Conservation (phyloP, 2,797 vertebrate genomes). For the Jordanella pulchra region DNA sequence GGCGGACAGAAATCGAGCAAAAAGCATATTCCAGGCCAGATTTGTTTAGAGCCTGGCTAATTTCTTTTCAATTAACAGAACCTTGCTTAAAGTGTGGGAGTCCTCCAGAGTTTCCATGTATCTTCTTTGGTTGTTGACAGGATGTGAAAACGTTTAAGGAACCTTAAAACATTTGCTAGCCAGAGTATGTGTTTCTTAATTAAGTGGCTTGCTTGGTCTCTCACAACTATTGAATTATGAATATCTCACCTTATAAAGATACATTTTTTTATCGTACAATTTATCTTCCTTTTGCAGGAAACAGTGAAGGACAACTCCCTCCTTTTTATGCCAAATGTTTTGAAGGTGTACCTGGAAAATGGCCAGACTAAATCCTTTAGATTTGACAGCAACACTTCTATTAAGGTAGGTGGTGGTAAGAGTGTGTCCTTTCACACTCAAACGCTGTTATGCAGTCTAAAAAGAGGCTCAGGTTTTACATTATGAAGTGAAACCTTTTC, state of each 20-base stretch:
- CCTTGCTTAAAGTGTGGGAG: background rate
- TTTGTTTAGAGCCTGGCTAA: too few species aligned
- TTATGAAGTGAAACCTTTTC: constrained; percentile 20
- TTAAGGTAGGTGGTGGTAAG: constrained; percentile 85
- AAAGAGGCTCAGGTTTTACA: constrained; percentile 33
- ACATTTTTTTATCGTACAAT: constrained; percentile 21
- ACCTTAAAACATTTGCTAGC: background rate
- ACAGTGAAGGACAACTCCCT: constrained; percentile 88
- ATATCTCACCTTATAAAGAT: background rate
- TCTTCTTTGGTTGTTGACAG: background rate
- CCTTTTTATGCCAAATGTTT: constrained; percentile 99
- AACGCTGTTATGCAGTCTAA: constrained; percentile 44
- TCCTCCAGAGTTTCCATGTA: too few species aligned
- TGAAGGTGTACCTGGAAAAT: constrained; percentile 99
- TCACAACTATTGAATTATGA: constrained; percentile 8
- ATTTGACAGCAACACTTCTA: constrained; percentile 97
- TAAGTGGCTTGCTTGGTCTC: background rate
- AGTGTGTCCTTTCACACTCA: constrained; percentile 16
- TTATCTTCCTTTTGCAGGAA: constrained; percentile 73
- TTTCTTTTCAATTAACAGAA: too few species aligned
- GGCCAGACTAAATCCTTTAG: constrained; percentile 99
- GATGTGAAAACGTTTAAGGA: background rate
- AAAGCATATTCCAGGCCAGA: too few species aligned
- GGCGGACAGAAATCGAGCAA: too few species aligned
- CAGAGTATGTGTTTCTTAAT: background rate